Evolutionary conservation across 2,113 vertebrate species (phyloP).

Genomic region (Nanorana parkeri): DNA sequence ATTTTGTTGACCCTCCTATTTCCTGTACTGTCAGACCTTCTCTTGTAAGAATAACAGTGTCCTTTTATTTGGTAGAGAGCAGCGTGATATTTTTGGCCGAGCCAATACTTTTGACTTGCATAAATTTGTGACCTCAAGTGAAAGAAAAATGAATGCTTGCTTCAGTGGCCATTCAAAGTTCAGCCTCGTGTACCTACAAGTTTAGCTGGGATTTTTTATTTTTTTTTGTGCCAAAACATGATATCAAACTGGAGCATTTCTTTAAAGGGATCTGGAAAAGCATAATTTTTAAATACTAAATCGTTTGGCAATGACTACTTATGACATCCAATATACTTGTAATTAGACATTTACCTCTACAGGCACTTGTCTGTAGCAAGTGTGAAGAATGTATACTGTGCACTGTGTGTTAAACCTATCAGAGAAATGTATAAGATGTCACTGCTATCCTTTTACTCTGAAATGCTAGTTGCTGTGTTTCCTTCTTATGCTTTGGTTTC

Average conservation of each 20-base stretch:
- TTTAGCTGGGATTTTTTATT: constrained; percentile 6
- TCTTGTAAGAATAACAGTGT: constrained; percentile 81
- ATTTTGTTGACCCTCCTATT: constrained; percentile 73
- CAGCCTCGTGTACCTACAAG: constrained; percentile 58
- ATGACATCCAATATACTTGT: no score
- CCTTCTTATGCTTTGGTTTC: no score
- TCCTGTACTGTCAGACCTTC: constrained; percentile 78
- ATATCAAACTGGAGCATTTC: background rate
- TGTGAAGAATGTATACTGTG: no score
- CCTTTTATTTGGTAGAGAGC: constrained; percentile 78
- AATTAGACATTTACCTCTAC: no score
- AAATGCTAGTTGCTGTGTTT: no score
- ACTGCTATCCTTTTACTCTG: no score
- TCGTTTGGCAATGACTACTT: no score
- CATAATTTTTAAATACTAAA: no score
- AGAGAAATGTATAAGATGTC: no score
- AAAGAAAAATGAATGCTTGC: constrained; percentile 72
- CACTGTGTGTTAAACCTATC: no score
- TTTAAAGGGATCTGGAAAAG: no score
- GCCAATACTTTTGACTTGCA: constrained; percentile 74
- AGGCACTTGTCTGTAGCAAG: no score
- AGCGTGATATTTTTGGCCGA: constrained; percentile 78
- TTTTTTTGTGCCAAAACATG: background rate
- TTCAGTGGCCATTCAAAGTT: constrained; percentile 65
- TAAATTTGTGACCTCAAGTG: constrained; percentile 76